Evolutionary conservation across 23 tunicate genomes (phyloP).

Genomic region (Styela clava): DNA sequence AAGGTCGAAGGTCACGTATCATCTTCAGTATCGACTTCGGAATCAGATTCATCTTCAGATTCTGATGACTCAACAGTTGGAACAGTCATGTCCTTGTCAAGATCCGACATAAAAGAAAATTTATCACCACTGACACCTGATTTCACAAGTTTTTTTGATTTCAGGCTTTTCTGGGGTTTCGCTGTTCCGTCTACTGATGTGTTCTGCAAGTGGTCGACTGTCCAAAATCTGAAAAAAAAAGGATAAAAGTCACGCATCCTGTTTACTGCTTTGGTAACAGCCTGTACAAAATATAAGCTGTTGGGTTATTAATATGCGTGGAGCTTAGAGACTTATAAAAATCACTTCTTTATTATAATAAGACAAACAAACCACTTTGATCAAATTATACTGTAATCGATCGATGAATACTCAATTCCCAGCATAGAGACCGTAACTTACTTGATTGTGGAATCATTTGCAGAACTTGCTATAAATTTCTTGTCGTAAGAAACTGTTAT

Average conservation of each 20-base stretch:
- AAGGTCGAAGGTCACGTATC: constrained; percentile 1
- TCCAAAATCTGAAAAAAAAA: constrained; percentile 61
- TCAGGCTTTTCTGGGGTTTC: constrained; percentile 30
- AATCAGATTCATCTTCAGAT: constrained; percentile 20
- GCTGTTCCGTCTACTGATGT: constrained; percentile 36
- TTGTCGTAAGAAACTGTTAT: constrained; percentile 47
- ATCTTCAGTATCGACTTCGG: constrained; percentile 1
- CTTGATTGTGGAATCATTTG: constrained; percentile 59
- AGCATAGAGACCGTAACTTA: too few species aligned
- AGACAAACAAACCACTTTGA: too few species aligned
- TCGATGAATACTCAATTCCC: too few species aligned
- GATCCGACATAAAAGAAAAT: constrained; percentile 51
- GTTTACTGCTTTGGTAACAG: too few species aligned
- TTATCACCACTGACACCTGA: constrained; percentile 45
- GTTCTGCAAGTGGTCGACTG: constrained; percentile 49
- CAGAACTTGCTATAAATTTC: constrained; percentile 62
- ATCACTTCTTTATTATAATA: too few species aligned
- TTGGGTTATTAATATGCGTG: too few species aligned
- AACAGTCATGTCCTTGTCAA: constrained; percentile 61
- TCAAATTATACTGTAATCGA: too few species aligned
- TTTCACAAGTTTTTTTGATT: constrained; percentile 42
- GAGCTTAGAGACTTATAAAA: background rate
- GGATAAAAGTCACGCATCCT: too few species aligned
- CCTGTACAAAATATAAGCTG: too few species aligned
- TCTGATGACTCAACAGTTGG: constrained; percentile 36